These are phyloP conservation scores for Tokudaia tokunoshimensis DNA, from an alignment of 2,797 vertebrate species.

Conservation along the genomic window DNA sequence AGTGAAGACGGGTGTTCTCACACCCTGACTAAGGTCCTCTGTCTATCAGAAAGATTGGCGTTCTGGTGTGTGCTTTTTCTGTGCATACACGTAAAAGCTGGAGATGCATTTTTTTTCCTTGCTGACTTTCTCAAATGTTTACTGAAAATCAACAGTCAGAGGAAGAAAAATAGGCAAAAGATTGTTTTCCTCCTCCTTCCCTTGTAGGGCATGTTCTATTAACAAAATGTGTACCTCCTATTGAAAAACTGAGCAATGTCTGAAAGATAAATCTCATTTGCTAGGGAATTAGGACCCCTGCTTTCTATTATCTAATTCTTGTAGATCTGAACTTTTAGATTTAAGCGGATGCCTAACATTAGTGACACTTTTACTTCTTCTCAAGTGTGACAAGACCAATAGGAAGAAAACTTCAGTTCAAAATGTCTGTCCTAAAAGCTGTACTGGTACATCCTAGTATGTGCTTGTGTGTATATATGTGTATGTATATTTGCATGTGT, in stretches of 20 bases:
- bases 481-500: too few species aligned
- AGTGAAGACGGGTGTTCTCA: too few species aligned
- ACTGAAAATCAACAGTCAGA: neutral
- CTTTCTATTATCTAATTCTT: conserved; percentile 10
- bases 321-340: neutral
- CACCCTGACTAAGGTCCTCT: neutral
- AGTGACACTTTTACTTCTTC: neutral
- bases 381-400: neutral
- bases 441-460: neutral
- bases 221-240: conserved; percentile 15
- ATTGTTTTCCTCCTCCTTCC: neutral
- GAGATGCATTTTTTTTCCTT: conserved; percentile 40
- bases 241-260: conserved; percentile 23
- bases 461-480: neutral
- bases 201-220: neutral
- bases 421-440: conserved; percentile 20
- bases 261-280: neutral
- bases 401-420: neutral
- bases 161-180: neutral
- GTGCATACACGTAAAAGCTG: conserved; percentile 8
- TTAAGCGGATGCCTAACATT: neutral
- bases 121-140: conserved; percentile 26
- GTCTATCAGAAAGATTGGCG: neutral
- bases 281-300: neutral
- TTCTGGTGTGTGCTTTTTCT: neutral